A percentile compares a stretch with the other conserved stretches of the same genome.
Evolutionary conservation across 2,113 vertebrate species (phyloP).

Genomic region (Brachypodius melanocephalos): DNA sequence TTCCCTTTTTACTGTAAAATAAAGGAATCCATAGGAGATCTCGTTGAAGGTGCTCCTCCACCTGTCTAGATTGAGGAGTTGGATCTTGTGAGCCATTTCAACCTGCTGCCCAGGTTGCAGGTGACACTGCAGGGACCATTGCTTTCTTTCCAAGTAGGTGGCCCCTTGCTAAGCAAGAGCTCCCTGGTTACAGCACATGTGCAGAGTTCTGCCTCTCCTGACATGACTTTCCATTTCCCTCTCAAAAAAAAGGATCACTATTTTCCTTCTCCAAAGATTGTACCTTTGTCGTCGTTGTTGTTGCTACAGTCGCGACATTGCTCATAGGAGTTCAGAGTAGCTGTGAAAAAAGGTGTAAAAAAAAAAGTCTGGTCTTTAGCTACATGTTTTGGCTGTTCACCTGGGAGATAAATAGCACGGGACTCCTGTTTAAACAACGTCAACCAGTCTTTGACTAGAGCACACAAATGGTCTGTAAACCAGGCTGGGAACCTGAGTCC

Average conservation of each 20-base stretch:
- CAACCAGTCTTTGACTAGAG: neutral
- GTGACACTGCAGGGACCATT: neutral
- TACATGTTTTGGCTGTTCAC: neutral
- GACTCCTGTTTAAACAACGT: neutral
- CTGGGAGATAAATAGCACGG: neutral
- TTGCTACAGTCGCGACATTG: neutral
- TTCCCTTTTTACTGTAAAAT: neutral
- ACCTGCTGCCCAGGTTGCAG: neutral
- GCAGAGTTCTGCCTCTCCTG: neutral
- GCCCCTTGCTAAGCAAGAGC: neutral
- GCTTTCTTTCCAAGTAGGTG: neutral
- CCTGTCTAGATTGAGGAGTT: neutral
- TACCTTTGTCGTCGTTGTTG: too few species aligned
- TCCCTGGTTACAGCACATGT: neutral
- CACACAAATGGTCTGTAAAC: neutral
- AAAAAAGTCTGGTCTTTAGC: neutral
- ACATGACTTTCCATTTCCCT: neutral
- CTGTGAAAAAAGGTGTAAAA: neutral
- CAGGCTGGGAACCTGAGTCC: neutral
- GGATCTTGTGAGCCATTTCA: neutral
- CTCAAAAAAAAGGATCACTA: neutral
- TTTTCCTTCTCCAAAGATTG: neutral
- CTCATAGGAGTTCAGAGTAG: neutral
- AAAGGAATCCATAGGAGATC: neutral
- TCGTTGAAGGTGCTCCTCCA: neutral